Evolutionary conservation across 2,113 vertebrate species (phyloP).

Genomic region (Protobothrops mucrosquamatus): DNA sequence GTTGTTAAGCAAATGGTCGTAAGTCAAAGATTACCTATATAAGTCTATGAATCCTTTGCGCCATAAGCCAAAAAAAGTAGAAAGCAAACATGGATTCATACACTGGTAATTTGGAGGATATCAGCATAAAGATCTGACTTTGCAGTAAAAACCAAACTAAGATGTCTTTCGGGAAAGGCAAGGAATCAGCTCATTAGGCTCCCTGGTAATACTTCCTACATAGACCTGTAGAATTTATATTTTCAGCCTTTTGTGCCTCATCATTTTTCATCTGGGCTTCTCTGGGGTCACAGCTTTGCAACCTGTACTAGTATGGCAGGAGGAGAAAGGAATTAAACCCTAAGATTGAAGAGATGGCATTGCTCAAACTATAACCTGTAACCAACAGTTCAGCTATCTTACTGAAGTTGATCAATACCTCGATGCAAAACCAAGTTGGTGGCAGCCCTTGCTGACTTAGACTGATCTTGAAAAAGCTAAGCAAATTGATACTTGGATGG

Average conservation of each 20-base stretch:
- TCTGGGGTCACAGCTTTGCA: background rate
- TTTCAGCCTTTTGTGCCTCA: background rate
- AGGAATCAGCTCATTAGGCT: background rate
- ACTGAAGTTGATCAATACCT: background rate
- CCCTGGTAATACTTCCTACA: background rate
- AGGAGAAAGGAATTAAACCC: background rate
- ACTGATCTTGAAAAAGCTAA: background rate
- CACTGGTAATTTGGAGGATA: background rate
- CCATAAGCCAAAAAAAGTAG: background rate
- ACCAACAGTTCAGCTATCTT: background rate
- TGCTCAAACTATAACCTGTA: background rate
- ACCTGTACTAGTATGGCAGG: background rate
- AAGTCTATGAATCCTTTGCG: background rate
- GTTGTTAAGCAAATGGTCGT: too few species aligned
- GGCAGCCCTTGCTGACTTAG: background rate
- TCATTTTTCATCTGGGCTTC: background rate
- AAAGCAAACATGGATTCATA: background rate
- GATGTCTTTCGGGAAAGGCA: background rate
- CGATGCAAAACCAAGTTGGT: background rate
- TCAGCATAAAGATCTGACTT: background rate
- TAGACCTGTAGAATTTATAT: background rate
- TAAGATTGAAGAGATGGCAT: background rate
- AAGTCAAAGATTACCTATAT: background rate
- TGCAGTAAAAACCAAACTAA: background rate
- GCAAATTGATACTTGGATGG: background rate